Percentiles rank a stretch among this genome's conserved stretches.
Conservation (phyloP, 2,113 vertebrate species). For the Pipra filicauda region DNA sequence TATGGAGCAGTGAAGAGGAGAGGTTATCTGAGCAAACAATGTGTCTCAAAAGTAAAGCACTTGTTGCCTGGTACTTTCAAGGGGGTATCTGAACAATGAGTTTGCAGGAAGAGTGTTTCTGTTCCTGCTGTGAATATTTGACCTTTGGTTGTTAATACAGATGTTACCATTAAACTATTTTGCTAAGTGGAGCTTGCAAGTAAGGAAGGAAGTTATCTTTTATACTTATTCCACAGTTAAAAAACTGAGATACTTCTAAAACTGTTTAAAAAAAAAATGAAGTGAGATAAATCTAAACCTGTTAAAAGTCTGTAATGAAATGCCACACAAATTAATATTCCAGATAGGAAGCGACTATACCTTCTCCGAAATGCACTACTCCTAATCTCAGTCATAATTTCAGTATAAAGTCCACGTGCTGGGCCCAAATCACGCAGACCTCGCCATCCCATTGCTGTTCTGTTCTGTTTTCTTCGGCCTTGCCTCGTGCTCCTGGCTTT, state of each 20-base stretch:
- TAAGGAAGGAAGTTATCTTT: background rate
- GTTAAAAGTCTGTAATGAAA: background rate
- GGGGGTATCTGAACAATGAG: fast-evolving
- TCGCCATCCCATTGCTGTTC: background rate
- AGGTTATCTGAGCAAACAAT: background rate
- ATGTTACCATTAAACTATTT: background rate
- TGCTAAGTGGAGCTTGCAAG: background rate
- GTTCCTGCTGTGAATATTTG: background rate
- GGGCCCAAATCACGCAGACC: background rate
- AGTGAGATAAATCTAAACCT: background rate
- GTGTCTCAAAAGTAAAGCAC: background rate
- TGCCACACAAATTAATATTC: background rate
- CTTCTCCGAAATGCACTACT: background rate
- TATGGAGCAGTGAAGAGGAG: background rate
- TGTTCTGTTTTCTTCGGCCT: background rate
- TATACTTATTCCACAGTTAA: background rate
- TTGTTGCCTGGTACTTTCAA: background rate
- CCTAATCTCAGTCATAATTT: background rate
- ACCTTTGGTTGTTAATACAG: background rate
- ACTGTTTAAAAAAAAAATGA: background rate
- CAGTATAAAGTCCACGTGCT: fast-evolving
- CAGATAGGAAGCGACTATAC: background rate
- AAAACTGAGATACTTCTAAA: background rate
- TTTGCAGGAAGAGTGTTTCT: background rate
- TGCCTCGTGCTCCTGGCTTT: background rate